Evolutionary conservation across 2,113 vertebrate genomes (phyloP), one percentile per base, ranked within the genome.

Genomic region (Cynopterus brachyotis): DNA sequence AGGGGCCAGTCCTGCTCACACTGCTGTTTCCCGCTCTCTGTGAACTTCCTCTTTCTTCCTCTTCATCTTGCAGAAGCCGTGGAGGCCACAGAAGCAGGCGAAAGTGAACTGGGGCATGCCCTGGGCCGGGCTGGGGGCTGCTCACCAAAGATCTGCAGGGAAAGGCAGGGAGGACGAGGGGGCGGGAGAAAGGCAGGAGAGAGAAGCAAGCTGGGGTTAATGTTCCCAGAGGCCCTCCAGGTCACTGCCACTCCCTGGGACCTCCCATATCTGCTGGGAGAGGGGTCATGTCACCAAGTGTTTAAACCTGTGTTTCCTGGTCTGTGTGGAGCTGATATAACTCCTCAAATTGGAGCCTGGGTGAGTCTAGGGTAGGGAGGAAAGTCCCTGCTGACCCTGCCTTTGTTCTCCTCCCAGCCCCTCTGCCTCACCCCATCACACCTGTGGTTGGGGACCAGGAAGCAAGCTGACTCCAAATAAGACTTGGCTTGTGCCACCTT

Each of bases 81-180:
- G 99, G 96, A 99, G 99, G 96, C 99, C 99, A 0, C 99, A 99
- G 98, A 99, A 99, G 95, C 99, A 99, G 98, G 99, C 99, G 3
- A 99, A 99, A 96, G 99, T 99, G 98, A 99, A 99, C 95, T 99
- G 99, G 98, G 99, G 99, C 99, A 99, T 99, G 98, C 97, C 98
- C 98, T 98, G 98, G 91, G 88, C 96, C 81, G 17, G 94, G 85
- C 76, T 40, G 96, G 76, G 73, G 84, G 92, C 95, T 24, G 70
- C 81, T 98, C 97, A 96, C 88, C 90, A 78, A 76, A 40, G 72
- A 97, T 93, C 98, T 95, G 97, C 0, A 42, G 88, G 97, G 93
- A 19, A 96, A 85, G 91, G 97, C 94, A 28, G 50, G 86, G 90
- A 35, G 76, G 91, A 86, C 75, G 22, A 40, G 17, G 76, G 79